These are phyloP conservation scores for Malurus cyaneus DNA, from an alignment of 2,113 vertebrate species.

Conservation along the genomic window DNA sequence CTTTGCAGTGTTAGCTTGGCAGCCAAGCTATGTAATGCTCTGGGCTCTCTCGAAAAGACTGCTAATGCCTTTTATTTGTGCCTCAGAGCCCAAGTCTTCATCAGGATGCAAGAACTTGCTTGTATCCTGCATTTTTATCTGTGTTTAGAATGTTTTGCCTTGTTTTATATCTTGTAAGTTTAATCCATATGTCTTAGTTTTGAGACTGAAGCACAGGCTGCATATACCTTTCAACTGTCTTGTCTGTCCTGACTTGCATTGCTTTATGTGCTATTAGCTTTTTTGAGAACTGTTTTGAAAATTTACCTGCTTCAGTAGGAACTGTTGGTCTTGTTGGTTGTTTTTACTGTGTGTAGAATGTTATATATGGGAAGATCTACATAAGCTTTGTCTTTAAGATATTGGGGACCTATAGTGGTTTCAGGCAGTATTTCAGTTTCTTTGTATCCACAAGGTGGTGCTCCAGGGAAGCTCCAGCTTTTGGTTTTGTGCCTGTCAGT, in stretches of 20 bases:
- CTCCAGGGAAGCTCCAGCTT: conserved; percentile 22
- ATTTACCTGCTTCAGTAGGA: background rate
- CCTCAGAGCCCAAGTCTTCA: background rate
- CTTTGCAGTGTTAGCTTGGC: background rate
- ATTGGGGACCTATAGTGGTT: background rate
- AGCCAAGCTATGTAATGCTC: background rate
- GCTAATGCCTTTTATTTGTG: background rate
- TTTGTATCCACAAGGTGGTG: conserved; percentile 54
- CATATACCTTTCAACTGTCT: background rate
- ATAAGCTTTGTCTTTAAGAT: background rate
- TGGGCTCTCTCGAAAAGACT: fast-evolving
- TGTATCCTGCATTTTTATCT: background rate
- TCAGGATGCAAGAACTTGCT: background rate
- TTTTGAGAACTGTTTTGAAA: background rate
- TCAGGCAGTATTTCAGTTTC: background rate
- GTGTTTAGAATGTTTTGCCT: background rate
- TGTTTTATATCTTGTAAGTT: background rate
- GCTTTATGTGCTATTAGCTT: background rate
- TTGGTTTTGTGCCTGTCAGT: background rate
- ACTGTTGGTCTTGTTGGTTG: background rate
- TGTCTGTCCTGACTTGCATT: background rate
- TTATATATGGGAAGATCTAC: background rate
- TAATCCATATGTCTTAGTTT: background rate
- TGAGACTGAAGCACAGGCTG: background rate
- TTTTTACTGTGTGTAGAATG: background rate